Conservation (phyloP, 2,797 vertebrate species). For the Spea hammondii region DNA sequence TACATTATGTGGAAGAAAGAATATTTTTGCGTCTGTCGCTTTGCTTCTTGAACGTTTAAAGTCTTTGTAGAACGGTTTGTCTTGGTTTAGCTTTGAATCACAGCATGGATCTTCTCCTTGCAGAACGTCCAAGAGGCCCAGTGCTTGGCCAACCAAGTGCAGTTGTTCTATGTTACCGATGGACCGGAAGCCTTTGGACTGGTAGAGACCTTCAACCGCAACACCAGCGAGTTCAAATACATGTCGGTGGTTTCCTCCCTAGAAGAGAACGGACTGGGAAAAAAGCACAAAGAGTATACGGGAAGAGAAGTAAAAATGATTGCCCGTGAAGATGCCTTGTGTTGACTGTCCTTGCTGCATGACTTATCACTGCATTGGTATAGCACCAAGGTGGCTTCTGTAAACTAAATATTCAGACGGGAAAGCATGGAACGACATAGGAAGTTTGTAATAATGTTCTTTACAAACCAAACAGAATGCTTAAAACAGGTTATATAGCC, state of each 20-base stretch:
- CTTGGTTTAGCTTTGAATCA: too few relatives aligned
- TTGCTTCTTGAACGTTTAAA: too few relatives aligned
- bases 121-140: conserved; percentile 88
- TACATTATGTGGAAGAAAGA: too few relatives aligned
- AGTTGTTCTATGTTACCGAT: conserved; percentile 91
- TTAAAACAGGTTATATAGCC: too few relatives aligned
- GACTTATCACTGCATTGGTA: too few relatives aligned
- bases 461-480: too few relatives aligned
- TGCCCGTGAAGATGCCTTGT: neutral
- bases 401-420: too few relatives aligned
- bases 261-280: conserved; percentile 81
- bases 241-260: conserved; percentile 87
- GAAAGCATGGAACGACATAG: too few relatives aligned
- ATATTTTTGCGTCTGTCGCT: too few relatives aligned
- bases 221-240: conserved; percentile 84
- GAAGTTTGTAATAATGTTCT: too few relatives aligned
- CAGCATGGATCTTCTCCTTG: conserved; percentile 16
- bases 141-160: conserved; percentile 92
- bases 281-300: neutral
- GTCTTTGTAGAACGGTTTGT: too few relatives aligned
- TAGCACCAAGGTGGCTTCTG: too few relatives aligned
- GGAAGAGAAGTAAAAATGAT: neutral
- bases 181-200: conserved; percentile 74
- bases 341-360: neutral
- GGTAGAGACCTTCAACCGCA: conserved; percentile 91